Conservation (phyloP, 2,797 vertebrate species). For the Macroramphosus scolopax region DNA sequence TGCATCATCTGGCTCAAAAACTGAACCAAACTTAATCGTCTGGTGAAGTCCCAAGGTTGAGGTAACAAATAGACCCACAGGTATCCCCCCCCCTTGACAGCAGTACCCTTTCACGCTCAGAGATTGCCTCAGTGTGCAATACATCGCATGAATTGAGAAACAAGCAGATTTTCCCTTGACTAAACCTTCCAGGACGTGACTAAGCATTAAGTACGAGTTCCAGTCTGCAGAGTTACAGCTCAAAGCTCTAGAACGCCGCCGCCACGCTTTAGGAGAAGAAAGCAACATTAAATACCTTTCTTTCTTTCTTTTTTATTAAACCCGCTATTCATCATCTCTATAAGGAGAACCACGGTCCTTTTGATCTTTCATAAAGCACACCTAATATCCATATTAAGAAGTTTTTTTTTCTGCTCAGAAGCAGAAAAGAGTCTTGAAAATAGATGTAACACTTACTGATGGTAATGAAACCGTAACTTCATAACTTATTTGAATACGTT, state of each 20-base stretch:
- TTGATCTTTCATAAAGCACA: conserved; percentile 61
- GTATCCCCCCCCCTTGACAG: conserved; percentile 18
- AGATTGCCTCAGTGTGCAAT: no score
- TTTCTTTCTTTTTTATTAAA: conserved; percentile 35
- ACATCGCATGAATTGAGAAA: conserved; percentile 29
- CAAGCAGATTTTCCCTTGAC: conserved; percentile 35
- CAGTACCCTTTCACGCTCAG: conserved; percentile 14
- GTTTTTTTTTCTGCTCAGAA: conserved; percentile 5
- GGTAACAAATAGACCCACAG: conserved; percentile 16
- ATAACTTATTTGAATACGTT: no score
- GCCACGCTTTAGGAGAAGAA: conserved; percentile 47
- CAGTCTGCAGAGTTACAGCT: conserved; percentile 40
- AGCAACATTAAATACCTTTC: conserved; percentile 47
- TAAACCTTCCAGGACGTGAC: conserved; percentile 53
- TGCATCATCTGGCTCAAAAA: conserved; percentile 12
- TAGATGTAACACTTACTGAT: no score
- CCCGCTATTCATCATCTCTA: conserved; percentile 47
- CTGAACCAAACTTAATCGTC: conserved; percentile 14
- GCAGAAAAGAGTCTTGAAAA: no score
- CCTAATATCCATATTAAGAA: conserved; percentile 61
- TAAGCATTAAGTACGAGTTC: conserved; percentile 52
- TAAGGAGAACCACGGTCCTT: conserved; percentile 40
- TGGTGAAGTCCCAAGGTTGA: conserved; percentile 11
- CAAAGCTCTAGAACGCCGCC: conserved; percentile 33
- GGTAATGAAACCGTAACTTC: no score